Conservation (phyloP, 2,113 vertebrate genomes). For the Apaloderma vittatum region DNA sequence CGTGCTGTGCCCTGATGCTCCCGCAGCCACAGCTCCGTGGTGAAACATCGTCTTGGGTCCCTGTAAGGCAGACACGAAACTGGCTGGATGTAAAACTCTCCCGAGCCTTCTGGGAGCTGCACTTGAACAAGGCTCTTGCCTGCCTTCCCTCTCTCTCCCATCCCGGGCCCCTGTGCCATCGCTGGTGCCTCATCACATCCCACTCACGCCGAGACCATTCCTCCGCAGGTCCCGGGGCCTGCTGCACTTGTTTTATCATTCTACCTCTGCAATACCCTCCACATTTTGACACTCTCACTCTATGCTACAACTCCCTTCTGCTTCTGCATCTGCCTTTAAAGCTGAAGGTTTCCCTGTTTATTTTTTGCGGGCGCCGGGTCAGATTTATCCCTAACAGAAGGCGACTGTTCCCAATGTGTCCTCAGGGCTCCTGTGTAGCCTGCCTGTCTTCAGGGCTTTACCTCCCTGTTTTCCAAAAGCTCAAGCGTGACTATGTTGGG, state of each 20-base stretch:
- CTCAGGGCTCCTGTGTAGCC: neutral
- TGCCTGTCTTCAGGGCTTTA: neutral
- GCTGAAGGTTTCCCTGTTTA: neutral
- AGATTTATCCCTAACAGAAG: slow-evolving; percentile 28
- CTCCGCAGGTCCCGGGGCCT: rapidly evolving
- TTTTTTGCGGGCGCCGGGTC: neutral
- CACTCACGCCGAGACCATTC: rapidly evolving
- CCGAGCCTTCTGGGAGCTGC: neutral
- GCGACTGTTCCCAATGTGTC: neutral
- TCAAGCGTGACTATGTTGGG: neutral
- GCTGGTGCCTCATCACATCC: rapidly evolving
- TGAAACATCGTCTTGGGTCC: rapidly evolving
- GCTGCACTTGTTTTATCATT: neutral
- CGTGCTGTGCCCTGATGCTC: neutral
- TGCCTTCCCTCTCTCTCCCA: neutral
- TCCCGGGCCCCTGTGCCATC: rapidly evolving
- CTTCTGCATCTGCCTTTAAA: neutral
- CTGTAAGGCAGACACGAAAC: neutral
- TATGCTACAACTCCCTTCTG: neutral
- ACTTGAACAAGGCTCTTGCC: neutral
- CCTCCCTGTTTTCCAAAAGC: neutral
- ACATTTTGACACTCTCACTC: neutral
- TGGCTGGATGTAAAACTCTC: neutral
- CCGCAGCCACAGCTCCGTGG: rapidly evolving
- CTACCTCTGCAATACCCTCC: neutral